Percentiles rank a stretch among this genome's conserved stretches.
phyloP scores from a whole-genome alignment of 2,113 vertebrate genomes.

The Amphiprion percula region DNA sequence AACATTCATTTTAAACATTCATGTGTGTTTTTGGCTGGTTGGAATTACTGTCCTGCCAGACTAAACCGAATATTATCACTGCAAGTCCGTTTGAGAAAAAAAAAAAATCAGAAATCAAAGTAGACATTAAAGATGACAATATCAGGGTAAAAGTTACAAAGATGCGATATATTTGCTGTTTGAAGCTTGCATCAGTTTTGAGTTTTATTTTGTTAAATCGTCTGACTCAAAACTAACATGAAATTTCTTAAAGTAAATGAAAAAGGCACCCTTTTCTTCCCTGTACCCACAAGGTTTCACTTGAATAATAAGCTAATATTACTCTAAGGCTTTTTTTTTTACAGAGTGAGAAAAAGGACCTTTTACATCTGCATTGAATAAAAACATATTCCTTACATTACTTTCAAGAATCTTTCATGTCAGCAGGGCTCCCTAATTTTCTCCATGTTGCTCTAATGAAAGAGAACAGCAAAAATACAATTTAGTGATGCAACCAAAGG shows the following conservation, averaged over 20 bases:
- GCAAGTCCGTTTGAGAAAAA: neutral
- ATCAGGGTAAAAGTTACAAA: constrained; percentile 11
- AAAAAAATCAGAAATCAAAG: neutral
- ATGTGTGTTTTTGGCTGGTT: constrained; percentile 4
- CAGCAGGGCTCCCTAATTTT: neutral
- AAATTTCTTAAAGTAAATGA: neutral
- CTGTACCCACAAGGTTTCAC: neutral
- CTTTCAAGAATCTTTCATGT: neutral
- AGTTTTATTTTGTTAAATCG: too few species aligned
- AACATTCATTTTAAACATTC: constrained; percentile 17
- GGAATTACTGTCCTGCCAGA: constrained; percentile 6
- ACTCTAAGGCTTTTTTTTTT: neutral
- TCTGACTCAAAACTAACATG: neutral
- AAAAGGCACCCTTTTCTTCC: neutral
- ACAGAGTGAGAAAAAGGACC: neutral
- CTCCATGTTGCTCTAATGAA: neutral
- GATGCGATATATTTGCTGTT: neutral
- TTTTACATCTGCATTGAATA: neutral
- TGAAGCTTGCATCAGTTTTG: neutral
- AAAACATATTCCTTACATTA: neutral
- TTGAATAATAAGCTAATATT: neutral
- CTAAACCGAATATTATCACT: neutral
- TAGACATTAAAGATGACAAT: constrained; percentile 15
- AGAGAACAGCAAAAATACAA: neutral
- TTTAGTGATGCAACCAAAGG: constrained; percentile 2